Evolutionary conservation across 2,888 invertebrate species (phyloP), one percentile per base, ranked within the genome.

Genomic region (Frankliniella intonsa): DNA sequence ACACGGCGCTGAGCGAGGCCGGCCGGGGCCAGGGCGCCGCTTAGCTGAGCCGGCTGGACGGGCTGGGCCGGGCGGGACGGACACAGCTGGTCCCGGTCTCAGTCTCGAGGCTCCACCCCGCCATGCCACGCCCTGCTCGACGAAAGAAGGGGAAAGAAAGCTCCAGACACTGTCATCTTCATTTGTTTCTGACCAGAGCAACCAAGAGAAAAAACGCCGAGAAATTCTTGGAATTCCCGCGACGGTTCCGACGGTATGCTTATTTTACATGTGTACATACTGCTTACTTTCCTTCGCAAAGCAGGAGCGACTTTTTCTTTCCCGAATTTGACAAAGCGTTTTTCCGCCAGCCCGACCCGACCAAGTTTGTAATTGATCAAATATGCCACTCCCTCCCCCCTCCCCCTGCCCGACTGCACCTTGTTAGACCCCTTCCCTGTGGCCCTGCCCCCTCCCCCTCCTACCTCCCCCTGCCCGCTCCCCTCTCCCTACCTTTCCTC

Each of bases 281-380:
- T 38, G 2, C 38, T 38, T 38, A 38, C 38, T 38, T 38, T 2
- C 38, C 38, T 38, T 38, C 5, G 5, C 38, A 38, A 38, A 38
- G 38, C 38, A 38, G 38, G 38, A 2, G 38, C 38, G 38, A 38
- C 38, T 38, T 38, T 38, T 38, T 38, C 38, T 38, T 5, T 38
- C 38, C 38, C 38, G 38, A 38, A 38, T 38, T 38, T 38, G 38
- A 38, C 38, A 38, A 38, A 38, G 38, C 38, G 38, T 38, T 38
- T 38, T 38, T 38, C 38, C 38, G 38, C 38, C 38, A 38, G 38
- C 69, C 69, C 69, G n/a, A 25, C 69, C 69, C 25, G 25, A 8
- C 69, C 69, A 76, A 76, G 69, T 76, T 76, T 25, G 69, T 76
- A 76, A 76, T 76, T 76, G 69, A 76, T 76, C 69, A 76, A 76